phyloP scores from a whole-genome alignment of 1,140 invertebrate species.

The Drosophila ercepeae region DNA sequence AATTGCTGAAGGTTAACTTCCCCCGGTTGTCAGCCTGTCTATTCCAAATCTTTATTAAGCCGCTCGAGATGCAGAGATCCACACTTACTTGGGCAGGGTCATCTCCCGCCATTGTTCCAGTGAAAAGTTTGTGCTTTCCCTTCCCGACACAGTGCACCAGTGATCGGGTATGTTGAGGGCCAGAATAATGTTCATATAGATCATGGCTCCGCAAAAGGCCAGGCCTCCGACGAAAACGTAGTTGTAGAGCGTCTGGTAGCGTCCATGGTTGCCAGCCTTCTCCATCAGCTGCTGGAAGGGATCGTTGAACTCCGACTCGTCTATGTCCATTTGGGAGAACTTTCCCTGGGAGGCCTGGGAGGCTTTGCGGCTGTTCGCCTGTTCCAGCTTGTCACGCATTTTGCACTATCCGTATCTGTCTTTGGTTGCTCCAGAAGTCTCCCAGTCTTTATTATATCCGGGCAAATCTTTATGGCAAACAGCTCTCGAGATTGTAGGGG shows the following conservation, averaged over 20 bases:
- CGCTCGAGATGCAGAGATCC: neutral
- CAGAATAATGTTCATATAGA: slow-evolving; percentile 85
- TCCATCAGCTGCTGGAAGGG: slow-evolving; percentile 85
- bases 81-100: slow-evolving; percentile 84
- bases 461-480: slow-evolving; percentile 57
- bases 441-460: slow-evolving; percentile 8
- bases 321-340: slow-evolving; percentile 59
- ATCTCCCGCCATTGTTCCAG: slow-evolving; percentile 84
- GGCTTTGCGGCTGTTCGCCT: slow-evolving; percentile 48
- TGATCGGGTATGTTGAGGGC: slow-evolving; percentile 85
- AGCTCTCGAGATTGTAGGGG: slow-evolving; percentile 3
- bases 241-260: slow-evolving; percentile 85
- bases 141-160: slow-evolving; percentile 85
- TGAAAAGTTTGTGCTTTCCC: slow-evolving; percentile 83
- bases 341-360: slow-evolving; percentile 34
- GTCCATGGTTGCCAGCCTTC: slow-evolving; percentile 84
- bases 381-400: slow-evolving; percentile 64
- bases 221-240: slow-evolving; percentile 84
- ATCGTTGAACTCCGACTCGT: slow-evolving; percentile 79
- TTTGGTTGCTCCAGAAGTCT: neutral
- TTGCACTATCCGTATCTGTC: slow-evolving; percentile 6
- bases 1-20: slow-evolving; percentile 69
- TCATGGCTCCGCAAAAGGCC: slow-evolving; percentile 80
- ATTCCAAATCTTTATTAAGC: neutral
- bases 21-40: slow-evolving; percentile 76